Conservation (phyloP, 2,888 invertebrate species). For the Heliconius erato region DNA sequence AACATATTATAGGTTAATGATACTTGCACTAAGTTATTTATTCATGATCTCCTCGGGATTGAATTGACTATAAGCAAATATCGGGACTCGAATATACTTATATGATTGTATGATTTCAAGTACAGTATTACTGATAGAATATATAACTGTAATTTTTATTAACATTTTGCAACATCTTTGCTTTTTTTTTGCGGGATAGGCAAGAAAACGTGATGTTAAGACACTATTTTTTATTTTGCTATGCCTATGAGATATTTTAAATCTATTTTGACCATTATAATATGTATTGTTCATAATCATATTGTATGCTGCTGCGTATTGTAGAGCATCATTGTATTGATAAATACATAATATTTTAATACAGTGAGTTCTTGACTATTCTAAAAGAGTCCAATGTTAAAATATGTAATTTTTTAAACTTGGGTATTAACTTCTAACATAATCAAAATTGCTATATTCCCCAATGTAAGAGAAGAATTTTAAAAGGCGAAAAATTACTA, state of each 20-base stretch:
- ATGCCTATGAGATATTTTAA: background rate
- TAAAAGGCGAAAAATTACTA: background rate
- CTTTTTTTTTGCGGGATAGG: background rate
- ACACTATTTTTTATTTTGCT: background rate
- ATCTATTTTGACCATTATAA: background rate
- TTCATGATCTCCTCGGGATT: constrained; percentile 46
- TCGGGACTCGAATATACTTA: constrained; percentile 43
- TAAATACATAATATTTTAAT: no score
- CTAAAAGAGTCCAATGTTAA: background rate
- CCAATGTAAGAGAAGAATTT: no score
- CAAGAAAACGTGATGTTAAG: background rate
- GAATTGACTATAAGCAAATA: constrained; percentile 30
- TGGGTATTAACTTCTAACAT: no score
- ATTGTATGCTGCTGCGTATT: background rate
- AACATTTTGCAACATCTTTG: background rate
- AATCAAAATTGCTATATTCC: no score
- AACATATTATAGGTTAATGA: constrained; percentile 19
- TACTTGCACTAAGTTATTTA: constrained; percentile 47
- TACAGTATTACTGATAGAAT: constrained; percentile 48
- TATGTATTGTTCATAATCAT: background rate
- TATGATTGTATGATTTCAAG: constrained; percentile 35
- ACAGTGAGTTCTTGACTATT: no score
- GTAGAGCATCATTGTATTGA: no score
- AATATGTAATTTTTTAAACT: background rate
- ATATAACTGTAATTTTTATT: constrained; percentile 34